Percentiles rank a stretch among this genome's conserved stretches.
Conservation (phyloP, 2,888 invertebrate genomes). For the Standfussiana lucernea region DNA sequence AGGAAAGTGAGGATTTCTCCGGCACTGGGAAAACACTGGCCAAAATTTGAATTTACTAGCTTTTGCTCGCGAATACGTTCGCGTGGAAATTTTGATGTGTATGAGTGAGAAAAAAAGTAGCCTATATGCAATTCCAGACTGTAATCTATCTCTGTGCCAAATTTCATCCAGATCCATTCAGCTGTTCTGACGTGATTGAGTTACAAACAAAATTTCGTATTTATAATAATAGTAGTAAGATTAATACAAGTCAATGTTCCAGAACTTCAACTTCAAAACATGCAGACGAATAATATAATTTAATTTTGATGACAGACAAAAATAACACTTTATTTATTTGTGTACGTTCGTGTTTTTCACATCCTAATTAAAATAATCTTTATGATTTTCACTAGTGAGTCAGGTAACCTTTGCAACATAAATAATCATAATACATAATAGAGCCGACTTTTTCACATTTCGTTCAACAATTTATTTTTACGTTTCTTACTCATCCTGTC, state of each 20-base stretch:
- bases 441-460: slow-evolving; percentile 1
- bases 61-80: too few species aligned
- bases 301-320: background rate
- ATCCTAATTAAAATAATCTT: slow-evolving; percentile 16
- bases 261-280: background rate
- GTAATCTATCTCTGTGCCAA: too few species aligned
- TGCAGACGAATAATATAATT: background rate
- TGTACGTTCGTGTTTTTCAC: slow-evolving; percentile 13
- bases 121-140: too few species aligned
- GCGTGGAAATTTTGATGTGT: too few species aligned
- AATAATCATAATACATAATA: background rate
- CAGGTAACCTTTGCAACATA: slow-evolving; percentile 9
- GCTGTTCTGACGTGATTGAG: too few species aligned
- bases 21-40: background rate
- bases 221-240: too few species aligned
- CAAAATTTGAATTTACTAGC: background rate
- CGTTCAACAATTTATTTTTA: slow-evolving; percentile 17
- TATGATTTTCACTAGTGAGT: slow-evolving; percentile 22
- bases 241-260: background rate
- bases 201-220: too few species aligned
- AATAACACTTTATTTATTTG: background rate
- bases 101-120: too few species aligned
- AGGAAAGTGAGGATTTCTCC: background rate
- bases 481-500: slow-evolving; percentile 8
- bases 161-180: too few species aligned